Percentiles rank a stretch among this genome's conserved stretches.
phyloP scores from a whole-genome alignment of 1,140 invertebrate genomes.

The Anastrepha obliqua region DNA sequence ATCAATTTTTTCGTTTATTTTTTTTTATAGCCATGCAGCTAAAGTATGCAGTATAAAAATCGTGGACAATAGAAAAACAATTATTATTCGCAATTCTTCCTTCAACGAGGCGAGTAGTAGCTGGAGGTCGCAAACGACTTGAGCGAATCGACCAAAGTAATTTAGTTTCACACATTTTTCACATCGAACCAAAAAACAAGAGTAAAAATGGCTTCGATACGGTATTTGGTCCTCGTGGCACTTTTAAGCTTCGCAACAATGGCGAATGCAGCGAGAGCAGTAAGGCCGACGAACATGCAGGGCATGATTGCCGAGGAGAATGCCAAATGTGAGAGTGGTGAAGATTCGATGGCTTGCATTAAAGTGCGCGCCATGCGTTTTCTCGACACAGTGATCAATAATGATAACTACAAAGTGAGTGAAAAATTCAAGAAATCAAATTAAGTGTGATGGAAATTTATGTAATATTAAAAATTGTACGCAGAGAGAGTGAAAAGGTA shows the following conservation, averaged over 20 bases:
- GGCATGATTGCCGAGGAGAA: conserved; percentile 84
- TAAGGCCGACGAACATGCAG: conserved; percentile 83
- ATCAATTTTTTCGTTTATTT: conserved; percentile 43
- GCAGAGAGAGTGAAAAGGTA: neutral
- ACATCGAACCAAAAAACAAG: neutral
- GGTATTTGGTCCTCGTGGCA: conserved; percentile 61
- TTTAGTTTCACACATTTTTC: neutral
- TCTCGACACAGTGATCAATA: conserved; percentile 84
- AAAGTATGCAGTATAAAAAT: conserved; percentile 73
- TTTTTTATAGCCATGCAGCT: conserved; percentile 59
- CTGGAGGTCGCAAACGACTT: conserved; percentile 53
- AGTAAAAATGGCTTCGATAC: conserved; percentile 56
- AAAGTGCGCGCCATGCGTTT: conserved; percentile 87
- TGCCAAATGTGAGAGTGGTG: conserved; percentile 81
- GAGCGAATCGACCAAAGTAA: conserved; percentile 51
- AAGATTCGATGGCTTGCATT: conserved; percentile 86
- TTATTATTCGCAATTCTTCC: conserved; percentile 74
- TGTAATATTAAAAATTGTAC: neutral
- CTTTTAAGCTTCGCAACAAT: conserved; percentile 69
- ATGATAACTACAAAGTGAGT: conserved; percentile 84
- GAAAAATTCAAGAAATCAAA: neutral
- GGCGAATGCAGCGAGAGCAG: conserved; percentile 75
- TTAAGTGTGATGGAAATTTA: neutral
- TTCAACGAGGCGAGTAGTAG: conserved; percentile 70
- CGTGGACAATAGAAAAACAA: conserved; percentile 74